Conservation (phyloP, 2,113 vertebrate genomes). For the Datnioides undecimradiatus region DNA sequence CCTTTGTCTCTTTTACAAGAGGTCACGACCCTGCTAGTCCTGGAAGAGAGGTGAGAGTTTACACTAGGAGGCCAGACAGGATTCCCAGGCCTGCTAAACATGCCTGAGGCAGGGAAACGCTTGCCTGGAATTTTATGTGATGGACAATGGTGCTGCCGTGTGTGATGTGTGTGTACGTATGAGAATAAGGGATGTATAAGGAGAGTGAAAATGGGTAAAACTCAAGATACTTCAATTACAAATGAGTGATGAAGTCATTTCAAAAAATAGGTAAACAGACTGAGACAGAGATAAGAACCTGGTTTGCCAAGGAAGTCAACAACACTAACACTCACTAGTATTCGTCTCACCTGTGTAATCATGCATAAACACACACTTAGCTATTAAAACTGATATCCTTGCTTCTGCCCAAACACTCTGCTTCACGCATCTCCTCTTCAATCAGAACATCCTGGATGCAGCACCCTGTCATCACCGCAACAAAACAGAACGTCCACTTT, state of each 20-base stretch:
- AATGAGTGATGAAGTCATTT: conserved; percentile 7
- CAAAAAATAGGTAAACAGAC: neutral
- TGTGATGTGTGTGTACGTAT: conserved; percentile 22
- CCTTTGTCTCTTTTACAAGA: conserved; percentile 39
- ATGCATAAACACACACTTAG: conserved; percentile 40
- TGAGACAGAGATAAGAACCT: neutral
- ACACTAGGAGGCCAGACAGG: conserved; percentile 43
- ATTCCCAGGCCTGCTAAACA: conserved; percentile 57
- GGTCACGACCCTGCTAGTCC: conserved; percentile 52
- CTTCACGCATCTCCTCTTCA: conserved; percentile 34
- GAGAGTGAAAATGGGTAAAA: neutral
- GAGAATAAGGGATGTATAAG: neutral
- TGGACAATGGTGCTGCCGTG: conserved; percentile 2
- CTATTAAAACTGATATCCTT: conserved; percentile 9
- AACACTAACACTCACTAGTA: conserved; percentile 7
- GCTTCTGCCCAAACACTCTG: conserved; percentile 39
- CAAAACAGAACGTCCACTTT: conserved; percentile 23
- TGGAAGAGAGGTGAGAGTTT: conserved; percentile 68
- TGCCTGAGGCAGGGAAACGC: conserved; percentile 60
- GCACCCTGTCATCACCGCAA: conserved; percentile 41
- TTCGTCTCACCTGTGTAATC: conserved; percentile 34
- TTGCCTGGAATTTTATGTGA: conserved; percentile 34
- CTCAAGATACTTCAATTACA: neutral
- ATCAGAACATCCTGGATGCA: conserved; percentile 22
- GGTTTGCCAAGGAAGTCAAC: conserved; percentile 14